phyloP scores from a whole-genome alignment of 2,888 invertebrate species.

The Pseudococcus longispinus region DNA sequence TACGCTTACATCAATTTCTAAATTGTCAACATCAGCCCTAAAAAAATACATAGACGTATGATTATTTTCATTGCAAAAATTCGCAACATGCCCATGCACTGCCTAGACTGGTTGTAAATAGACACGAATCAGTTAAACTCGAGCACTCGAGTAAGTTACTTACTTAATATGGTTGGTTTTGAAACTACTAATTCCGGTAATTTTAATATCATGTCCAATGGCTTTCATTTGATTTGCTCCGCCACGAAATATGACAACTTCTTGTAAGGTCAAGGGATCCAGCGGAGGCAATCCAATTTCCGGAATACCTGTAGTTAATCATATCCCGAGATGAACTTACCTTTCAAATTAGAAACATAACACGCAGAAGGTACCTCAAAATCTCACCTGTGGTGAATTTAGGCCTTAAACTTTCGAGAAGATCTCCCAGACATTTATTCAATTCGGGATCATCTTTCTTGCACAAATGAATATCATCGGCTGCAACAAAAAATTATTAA shows the following conservation, averaged over 20 bases:
- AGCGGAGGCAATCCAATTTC: constrained; percentile 73
- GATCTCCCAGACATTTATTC: constrained; percentile 62
- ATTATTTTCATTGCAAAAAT: no score
- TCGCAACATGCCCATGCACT: no score
- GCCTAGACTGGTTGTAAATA: no score
- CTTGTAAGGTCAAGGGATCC: constrained; percentile 69
- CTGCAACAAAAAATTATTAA: constrained; percentile 63
- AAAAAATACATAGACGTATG: constrained; percentile 52
- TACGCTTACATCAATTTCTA: constrained; percentile 65
- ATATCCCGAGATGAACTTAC: not conserved
- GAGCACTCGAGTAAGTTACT: constrained; percentile 58
- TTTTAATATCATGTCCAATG: constrained; percentile 68
- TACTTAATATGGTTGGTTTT: constrained; percentile 69
- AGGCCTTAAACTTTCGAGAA: constrained; percentile 68
- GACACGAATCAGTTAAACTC: no score
- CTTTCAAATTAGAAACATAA: not conserved
- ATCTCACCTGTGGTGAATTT: constrained; percentile 66
- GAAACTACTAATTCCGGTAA: constrained; percentile 72
- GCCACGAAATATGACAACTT: constrained; percentile 68
- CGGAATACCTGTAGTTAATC: constrained; percentile 65
- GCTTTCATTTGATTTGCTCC: constrained; percentile 63
- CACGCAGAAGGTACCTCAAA: no score
- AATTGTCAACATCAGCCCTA: constrained; percentile 64
- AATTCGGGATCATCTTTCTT: constrained; percentile 69
- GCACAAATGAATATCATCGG: constrained; percentile 72